These are phyloP conservation scores for Cosmorhoe ocellata DNA, from an alignment of 2,888 invertebrate genomes.

Conservation along the genomic window DNA sequence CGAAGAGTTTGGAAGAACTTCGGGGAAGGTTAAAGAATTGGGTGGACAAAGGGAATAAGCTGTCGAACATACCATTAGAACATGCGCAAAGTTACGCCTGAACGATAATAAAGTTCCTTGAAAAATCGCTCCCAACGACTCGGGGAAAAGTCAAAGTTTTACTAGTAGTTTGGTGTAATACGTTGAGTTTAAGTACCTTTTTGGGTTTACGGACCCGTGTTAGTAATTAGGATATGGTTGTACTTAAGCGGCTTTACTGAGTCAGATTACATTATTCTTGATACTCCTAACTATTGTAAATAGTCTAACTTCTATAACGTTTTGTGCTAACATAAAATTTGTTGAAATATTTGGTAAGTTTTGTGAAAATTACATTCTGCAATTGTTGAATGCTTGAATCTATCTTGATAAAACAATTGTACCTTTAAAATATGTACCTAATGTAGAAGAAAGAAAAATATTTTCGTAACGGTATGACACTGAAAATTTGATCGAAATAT, in stretches of 20 bases:
- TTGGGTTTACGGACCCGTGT: constrained; percentile 16
- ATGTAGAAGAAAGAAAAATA: constrained; percentile 10
- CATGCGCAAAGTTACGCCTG: constrained; percentile 85
- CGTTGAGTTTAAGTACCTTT: constrained; percentile 25
- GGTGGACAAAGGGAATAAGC: constrained; percentile 90
- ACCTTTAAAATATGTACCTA: constrained; percentile 5
- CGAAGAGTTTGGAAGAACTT: constrained; percentile 92
- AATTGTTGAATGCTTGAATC: constrained; percentile 25
- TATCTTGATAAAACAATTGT: constrained; percentile 1
- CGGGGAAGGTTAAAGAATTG: constrained; percentile 92
- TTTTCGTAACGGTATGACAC: constrained; percentile 38
- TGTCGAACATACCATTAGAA: constrained; percentile 86
- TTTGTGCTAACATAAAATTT: constrained; percentile 40
- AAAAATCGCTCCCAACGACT: constrained; percentile 5
- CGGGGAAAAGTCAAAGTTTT: constrained; percentile 19
- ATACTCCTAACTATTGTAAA: constrained; percentile 75
- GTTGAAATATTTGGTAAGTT: constrained; percentile 18
- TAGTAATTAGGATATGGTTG: constrained; percentile 52
- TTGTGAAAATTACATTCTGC: constrained; percentile 32
- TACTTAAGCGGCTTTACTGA: constrained; percentile 51
- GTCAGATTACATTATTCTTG: constrained; percentile 73
- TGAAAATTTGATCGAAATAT: constrained; percentile 34
- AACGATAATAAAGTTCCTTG: constrained; percentile 57
- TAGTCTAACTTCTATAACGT: constrained; percentile 58
- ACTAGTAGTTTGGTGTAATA: constrained; percentile 10